These are phyloP conservation scores for Gambusia holbrooki DNA, from an alignment of 2,113 vertebrate genomes.

Conservation along the genomic window DNA sequence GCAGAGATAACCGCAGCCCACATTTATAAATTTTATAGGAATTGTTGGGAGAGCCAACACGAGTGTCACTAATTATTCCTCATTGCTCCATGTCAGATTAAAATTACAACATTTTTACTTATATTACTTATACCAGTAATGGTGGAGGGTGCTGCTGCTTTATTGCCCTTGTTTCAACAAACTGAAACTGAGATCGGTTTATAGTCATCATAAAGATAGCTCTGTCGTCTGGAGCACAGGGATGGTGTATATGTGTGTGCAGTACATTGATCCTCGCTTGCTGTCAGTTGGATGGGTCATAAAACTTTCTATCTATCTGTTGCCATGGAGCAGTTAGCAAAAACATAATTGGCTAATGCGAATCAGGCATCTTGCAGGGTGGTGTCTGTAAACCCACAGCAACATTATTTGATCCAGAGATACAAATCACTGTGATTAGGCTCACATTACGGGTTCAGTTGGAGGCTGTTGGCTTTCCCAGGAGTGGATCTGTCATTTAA, in stretches of 20 bases:
- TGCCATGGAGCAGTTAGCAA: slow-evolving; percentile 9
- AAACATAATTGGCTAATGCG: background rate
- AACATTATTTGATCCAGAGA: slow-evolving; percentile 4
- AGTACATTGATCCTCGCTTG: slow-evolving; percentile 15
- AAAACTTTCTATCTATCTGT: slow-evolving; percentile 14
- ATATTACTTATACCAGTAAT: too few species aligned
- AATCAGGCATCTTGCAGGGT: background rate
- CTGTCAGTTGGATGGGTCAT: background rate
- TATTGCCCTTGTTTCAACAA: slow-evolving; percentile 9
- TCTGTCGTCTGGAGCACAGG: background rate
- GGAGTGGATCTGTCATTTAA: slow-evolving; percentile 17
- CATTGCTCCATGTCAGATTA: too few species aligned
- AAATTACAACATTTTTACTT: too few species aligned
- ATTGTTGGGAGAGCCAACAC: too few species aligned
- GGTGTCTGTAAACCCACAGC: background rate
- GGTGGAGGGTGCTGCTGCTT: too few species aligned
- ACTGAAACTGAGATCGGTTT: slow-evolving; percentile 43
- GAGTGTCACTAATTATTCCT: too few species aligned
- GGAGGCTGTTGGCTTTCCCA: slow-evolving; percentile 21
- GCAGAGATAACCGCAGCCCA: too few species aligned
- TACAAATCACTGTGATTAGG: background rate
- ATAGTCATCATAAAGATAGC: slow-evolving; percentile 55
- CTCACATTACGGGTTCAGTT: slow-evolving; percentile 4
- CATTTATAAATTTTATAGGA: too few species aligned
- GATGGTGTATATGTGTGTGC: background rate